Evolutionary conservation across 2,888 invertebrate species (phyloP).

Genomic region (Luperina testacea): DNA sequence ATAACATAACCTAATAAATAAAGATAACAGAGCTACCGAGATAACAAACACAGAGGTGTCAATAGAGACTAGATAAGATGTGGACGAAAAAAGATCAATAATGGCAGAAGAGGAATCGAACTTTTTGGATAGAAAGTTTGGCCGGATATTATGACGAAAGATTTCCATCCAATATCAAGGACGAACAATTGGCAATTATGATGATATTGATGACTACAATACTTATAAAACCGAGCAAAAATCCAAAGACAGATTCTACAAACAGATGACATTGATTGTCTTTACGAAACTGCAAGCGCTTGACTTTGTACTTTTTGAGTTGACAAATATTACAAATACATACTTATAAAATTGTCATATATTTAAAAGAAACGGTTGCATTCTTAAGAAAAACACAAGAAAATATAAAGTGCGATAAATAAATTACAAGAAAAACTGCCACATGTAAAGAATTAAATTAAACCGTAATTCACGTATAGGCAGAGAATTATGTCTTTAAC

Average conservation of each 20-base stretch:
- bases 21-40: constrained; percentile 52
- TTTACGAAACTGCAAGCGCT: neutral
- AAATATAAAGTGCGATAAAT: constrained; percentile 25
- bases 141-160: too few species aligned
- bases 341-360: neutral
- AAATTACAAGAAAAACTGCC: constrained; percentile 29
- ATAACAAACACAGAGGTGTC: constrained; percentile 49
- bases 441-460: constrained; percentile 32
- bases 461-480: constrained; percentile 47
- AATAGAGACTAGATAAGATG: constrained; percentile 55
- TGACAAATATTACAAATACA: neutral
- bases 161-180: too few species aligned
- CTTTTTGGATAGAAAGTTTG: neutral
- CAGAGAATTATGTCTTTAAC: constrained; percentile 53
- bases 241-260: neutral
- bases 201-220: too few species aligned
- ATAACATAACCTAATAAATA: constrained; percentile 39
- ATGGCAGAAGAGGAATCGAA: neutral
- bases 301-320: neutral
- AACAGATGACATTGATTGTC: neutral
- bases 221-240: too few species aligned
- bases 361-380: neutral
- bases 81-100: constrained; percentile 51
- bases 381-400: neutral
- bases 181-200: too few species aligned